phyloP scores from a whole-genome alignment of 2,113 vertebrate species.

The Pluvialis apricaria region DNA sequence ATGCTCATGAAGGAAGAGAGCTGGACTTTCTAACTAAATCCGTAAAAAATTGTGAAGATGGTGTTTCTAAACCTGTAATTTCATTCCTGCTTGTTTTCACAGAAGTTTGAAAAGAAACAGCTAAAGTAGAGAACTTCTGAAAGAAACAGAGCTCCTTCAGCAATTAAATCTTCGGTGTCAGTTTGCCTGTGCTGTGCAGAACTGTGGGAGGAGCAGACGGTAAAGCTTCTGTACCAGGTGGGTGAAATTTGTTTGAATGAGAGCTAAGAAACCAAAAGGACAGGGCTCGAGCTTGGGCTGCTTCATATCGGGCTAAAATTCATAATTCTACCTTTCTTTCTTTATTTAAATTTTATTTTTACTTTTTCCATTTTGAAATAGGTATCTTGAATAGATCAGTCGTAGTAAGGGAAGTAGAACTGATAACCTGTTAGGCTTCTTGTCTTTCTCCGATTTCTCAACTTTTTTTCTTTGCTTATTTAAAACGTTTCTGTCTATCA shows the following conservation, averaged over 20 bases:
- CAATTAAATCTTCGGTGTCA: too few relatives aligned
- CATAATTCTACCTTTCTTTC: not conserved
- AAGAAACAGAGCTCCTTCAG: not conserved
- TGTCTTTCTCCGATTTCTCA: not conserved
- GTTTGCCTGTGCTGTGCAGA: not conserved
- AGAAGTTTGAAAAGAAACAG: not conserved
- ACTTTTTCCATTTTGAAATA: not conserved
- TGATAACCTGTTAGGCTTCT: not conserved
- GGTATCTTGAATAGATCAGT: not conserved
- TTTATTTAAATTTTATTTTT: too few relatives aligned
- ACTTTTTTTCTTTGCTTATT: not conserved
- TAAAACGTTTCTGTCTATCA: not conserved
- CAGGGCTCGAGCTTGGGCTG: accelerated
- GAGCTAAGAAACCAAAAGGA: not conserved
- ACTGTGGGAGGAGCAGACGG: not conserved
- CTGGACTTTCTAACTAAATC: not conserved
- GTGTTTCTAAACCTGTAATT: not conserved
- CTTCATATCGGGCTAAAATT: not conserved
- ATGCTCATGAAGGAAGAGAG: not conserved
- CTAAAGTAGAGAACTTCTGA: not conserved
- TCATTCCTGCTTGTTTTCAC: not conserved
- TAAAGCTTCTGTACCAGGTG: not conserved
- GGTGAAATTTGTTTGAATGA: not conserved
- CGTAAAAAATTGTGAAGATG: not conserved
- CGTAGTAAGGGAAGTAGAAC: not conserved